Evolutionary conservation across 2,888 invertebrate species (phyloP).

Genomic region (Brachyptera risi): DNA sequence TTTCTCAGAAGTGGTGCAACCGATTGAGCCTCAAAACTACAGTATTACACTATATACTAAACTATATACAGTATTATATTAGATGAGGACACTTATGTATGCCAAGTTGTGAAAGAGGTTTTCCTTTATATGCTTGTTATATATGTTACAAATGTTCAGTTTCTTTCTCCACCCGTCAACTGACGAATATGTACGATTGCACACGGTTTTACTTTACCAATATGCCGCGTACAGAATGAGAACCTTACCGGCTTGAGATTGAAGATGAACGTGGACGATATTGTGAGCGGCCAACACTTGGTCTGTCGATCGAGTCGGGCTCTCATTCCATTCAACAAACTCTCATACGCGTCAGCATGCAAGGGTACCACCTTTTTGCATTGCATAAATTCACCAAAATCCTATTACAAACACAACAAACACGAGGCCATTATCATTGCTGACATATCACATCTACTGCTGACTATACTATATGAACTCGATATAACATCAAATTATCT

Average conservation of each 20-base stretch:
- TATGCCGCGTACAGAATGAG: background rate
- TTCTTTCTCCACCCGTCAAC: background rate
- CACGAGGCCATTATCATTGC: background rate
- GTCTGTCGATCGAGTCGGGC: slow-evolving; percentile 71
- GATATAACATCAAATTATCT: no score
- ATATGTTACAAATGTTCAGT: background rate
- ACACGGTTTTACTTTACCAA: background rate
- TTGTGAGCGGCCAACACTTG: slow-evolving; percentile 64
- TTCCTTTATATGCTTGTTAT: background rate
- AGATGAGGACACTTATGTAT: no score
- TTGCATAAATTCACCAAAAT: slow-evolving; percentile 86
- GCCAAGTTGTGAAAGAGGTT: no score
- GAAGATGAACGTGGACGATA: slow-evolving; percentile 83
- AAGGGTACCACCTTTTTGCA: slow-evolving; percentile 74
- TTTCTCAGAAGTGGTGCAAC: no score
- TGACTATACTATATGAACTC: no score
- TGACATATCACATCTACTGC: no score
- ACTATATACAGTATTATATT: no score
- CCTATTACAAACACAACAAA: slow-evolving; percentile 43
- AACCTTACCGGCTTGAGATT: slow-evolving; percentile 66
- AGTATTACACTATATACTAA: no score
- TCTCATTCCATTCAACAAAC: slow-evolving; percentile 59
- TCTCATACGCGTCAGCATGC: slow-evolving; percentile 36
- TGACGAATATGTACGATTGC: no score
- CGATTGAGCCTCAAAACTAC: no score